Conservation (phyloP, 2,888 invertebrate genomes). For the Rhagonycha fulva region DNA sequence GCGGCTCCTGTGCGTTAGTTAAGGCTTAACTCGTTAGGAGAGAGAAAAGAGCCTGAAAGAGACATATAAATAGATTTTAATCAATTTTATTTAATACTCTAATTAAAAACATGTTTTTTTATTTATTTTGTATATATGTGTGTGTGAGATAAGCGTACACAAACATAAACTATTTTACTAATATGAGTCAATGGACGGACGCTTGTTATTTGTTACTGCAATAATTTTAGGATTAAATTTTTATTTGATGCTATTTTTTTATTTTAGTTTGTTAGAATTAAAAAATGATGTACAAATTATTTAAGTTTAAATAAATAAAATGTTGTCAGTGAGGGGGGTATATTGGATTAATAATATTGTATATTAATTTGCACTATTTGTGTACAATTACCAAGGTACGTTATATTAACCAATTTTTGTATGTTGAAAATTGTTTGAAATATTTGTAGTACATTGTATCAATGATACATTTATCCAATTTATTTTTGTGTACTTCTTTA, state of each 20-base stretch:
- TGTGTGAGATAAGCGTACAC: constrained; percentile 16
- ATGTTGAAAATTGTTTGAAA: constrained; percentile 15
- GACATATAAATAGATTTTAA: constrained; percentile 7
- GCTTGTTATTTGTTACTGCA: constrained; percentile 6
- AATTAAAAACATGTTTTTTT: constrained; percentile 18
- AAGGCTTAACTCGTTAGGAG: constrained; percentile 41
- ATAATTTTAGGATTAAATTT: constrained; percentile 11
- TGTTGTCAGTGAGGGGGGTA: not conserved
- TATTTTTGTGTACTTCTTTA: not conserved
- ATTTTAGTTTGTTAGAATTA: constrained; percentile 10
- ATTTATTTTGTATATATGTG: constrained; percentile 19
- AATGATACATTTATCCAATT: constrained; percentile 32
- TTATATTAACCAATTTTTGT: constrained; percentile 43
- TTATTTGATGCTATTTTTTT: constrained; percentile 1
- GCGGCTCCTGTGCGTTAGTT: constrained; percentile 50
- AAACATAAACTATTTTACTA: constrained; percentile 20
- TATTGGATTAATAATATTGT: constrained; percentile 5
- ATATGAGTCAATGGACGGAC: constrained; percentile 26
- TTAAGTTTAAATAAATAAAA: not conserved
- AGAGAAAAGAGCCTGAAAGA: constrained; percentile 48
- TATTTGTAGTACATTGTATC: constrained; percentile 42
- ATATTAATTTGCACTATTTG: constrained; percentile 4
- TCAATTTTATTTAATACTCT: constrained; percentile 9
- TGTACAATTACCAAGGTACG: constrained; percentile 34
- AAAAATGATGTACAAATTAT: constrained; percentile 23